Base-by-base conservation (phyloP, 2,113 vertebrate species). In the Canis aureus region DNA sequence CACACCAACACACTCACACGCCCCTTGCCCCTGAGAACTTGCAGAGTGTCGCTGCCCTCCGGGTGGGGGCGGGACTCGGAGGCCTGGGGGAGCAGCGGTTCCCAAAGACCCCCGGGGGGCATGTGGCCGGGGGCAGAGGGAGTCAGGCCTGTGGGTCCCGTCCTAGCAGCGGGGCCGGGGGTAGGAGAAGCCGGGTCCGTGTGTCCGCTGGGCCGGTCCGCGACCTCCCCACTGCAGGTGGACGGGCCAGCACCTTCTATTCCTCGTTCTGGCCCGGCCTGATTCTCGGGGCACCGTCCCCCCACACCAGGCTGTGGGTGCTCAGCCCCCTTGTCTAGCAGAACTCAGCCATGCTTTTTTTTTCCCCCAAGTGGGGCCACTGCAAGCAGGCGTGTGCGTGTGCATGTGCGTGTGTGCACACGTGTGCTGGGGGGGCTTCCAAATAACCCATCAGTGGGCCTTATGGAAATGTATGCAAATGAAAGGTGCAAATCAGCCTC, bases 391-490 rank as follows among this genome's bases (percentile, higher is more conserved):
- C 43, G 6, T 43, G 43, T 43, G 43, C 43, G 43, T 43, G 43
- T 43, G 43, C 43, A 43, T 43, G 43, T 43, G 43, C 43, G 6
- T 43, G 43, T 43, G 43, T 43, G 43, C 43, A 43, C 43, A 1
- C 43, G 43, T 43, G 43, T 86, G 78, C 66, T 60, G 78, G 25
- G 76, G 96, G 83, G 83, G 69, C 80, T 97, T 95, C n/a, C 87
- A 73, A 89, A 80, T 73, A 96, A 94, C 96, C 97, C 95, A 97
- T 97, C 96, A 74, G 85, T 74, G 64, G 76, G 17, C 53, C 76
- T 86, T 91, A 97, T 95, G 97, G 92, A 98, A 98, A 98, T 97
- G 0, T 86, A 97, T 97, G 97, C 94, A 98, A 97, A 98, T 97
- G 8, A 94, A 71, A 71, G 60, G 97, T 97, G 96, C 94, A 98